Percentiles rank a stretch among this genome's conserved stretches.
Conservation (phyloP, 2,888 invertebrate species). For the Pemphredon lugubris region DNA sequence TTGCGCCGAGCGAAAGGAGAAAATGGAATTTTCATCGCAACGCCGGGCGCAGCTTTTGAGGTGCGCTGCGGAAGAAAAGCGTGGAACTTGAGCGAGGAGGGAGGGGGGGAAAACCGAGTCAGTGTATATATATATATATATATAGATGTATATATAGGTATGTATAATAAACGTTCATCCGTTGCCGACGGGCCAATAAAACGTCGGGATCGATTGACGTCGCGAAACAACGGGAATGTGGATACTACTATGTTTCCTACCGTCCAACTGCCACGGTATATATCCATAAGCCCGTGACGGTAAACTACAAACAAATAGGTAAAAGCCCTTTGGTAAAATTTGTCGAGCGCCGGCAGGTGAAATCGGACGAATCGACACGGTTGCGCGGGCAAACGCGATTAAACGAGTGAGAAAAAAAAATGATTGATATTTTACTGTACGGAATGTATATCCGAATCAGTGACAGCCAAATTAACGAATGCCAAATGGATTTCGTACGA, state of each 20-base stretch:
- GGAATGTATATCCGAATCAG: background rate
- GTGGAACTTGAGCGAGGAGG: background rate
- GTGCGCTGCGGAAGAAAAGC: background rate
- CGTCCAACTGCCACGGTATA: background rate
- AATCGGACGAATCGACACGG: slow-evolving; percentile 15
- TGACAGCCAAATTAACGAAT: background rate
- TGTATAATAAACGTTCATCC: no score
- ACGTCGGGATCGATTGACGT: background rate
- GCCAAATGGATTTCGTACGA: background rate
- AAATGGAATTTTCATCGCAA: slow-evolving; percentile 31
- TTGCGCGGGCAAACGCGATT: slow-evolving; percentile 1
- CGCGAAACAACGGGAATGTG: background rate
- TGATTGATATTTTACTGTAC: background rate
- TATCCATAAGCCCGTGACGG: no score
- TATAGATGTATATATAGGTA: no score
- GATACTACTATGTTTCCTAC: background rate
- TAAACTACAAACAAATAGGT: background rate
- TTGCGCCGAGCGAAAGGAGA: slow-evolving; percentile 45
- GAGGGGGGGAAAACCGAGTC: background rate
- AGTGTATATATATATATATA: no score
- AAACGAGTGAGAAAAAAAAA: background rate
- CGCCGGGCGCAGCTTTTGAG: background rate
- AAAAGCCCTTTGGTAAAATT: background rate
- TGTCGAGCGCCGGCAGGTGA: background rate
- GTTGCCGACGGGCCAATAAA: background rate